Conservation (phyloP, 2,113 vertebrate genomes). For the Aspiorhynchus laticeps region DNA sequence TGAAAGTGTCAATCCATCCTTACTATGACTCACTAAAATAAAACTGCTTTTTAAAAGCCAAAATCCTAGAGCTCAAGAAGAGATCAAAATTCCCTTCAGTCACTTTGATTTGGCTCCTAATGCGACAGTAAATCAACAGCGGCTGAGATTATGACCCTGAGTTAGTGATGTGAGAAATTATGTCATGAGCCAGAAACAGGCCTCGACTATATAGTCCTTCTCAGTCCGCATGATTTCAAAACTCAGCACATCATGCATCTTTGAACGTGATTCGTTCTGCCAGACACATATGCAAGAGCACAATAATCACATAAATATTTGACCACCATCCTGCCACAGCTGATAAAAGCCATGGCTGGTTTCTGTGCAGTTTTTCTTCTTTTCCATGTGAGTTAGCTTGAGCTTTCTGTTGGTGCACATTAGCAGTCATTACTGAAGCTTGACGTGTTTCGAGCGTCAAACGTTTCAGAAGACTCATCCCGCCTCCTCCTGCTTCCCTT, state of each 20-base stretch:
- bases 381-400: not conserved
- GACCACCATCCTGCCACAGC: not conserved
- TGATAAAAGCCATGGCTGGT: not conserved
- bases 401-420: slow-evolving; percentile 14
- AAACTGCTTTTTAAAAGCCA: not conserved
- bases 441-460: slow-evolving; percentile 4
- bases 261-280: not conserved
- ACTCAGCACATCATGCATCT: slow-evolving; percentile 17
- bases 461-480: slow-evolving; percentile 9
- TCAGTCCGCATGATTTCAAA: slow-evolving; percentile 6
- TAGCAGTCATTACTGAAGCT: slow-evolving; percentile 35
- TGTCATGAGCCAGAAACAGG: not conserved
- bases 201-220: not conserved
- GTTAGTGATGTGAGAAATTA: slow-evolving; percentile 16
- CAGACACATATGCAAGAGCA: not conserved
- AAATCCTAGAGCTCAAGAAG: not conserved
- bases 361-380: not conserved
- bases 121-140: slow-evolving; percentile 6
- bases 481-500: not conserved
- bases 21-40: not conserved
- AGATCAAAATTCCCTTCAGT: slow-evolving; percentile 18
- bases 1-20: not conserved
- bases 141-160: not conserved
- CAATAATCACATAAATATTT: slow-evolving; percentile 6
- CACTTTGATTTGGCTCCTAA: slow-evolving; percentile 15